Evolutionary conservation across 2,797 vertebrate species (phyloP).

Genomic region (Myotis vivesi): DNA sequence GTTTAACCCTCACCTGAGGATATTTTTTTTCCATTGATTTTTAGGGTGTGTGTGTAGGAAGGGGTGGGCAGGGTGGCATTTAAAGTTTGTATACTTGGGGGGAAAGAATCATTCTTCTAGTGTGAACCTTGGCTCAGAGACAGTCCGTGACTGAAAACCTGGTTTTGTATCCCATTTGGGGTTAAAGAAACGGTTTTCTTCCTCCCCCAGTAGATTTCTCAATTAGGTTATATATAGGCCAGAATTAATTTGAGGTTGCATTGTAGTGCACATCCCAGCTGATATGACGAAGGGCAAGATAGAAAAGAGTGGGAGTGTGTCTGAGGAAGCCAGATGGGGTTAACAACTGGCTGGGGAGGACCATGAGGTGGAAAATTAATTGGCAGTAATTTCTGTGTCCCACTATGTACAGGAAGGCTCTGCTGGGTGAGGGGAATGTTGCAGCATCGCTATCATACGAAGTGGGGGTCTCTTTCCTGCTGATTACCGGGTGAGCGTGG

Average conservation of each 20-base stretch:
- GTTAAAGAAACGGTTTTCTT: slow-evolving; percentile 33
- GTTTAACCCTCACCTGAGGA: too few species aligned
- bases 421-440: not conserved
- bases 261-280: not conserved
- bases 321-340: not conserved
- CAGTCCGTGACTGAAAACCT: slow-evolving; percentile 18
- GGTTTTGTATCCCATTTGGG: slow-evolving; percentile 9
- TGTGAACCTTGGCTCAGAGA: not conserved
- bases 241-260: not conserved
- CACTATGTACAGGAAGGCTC: not conserved
- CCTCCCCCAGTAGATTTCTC: slow-evolving; percentile 26
- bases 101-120: slow-evolving; percentile 44
- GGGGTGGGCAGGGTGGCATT: slow-evolving; percentile 11
- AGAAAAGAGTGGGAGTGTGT: not conserved
- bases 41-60: not conserved
- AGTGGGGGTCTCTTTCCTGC: not conserved
- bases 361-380: rapidly evolving
- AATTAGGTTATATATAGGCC: slow-evolving; percentile 5
- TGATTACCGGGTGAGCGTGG: not conserved
- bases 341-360: not conserved
- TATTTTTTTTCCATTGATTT: too few species aligned
- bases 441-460: rapidly evolving
- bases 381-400: not conserved
- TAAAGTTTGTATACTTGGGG: slow-evolving; percentile 49
- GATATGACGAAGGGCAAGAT: not conserved